Evolutionary conservation across 2,113 vertebrate species (phyloP).

Genomic region (Mohoua ochrocephala): DNA sequence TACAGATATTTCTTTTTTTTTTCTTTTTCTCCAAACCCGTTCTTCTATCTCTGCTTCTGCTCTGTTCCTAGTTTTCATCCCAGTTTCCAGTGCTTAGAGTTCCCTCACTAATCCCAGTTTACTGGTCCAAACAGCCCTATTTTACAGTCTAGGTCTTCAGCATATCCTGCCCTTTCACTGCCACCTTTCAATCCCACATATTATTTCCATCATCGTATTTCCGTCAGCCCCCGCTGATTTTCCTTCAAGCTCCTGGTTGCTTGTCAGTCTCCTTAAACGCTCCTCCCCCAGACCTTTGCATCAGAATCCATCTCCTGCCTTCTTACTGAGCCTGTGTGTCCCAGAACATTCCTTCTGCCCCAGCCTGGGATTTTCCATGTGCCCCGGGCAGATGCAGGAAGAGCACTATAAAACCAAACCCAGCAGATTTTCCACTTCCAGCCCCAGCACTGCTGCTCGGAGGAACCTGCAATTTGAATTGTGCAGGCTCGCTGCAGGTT

Average conservation of each 20-base stretch:
- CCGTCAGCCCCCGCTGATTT: neutral
- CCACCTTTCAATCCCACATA: neutral
- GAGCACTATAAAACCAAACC: neutral
- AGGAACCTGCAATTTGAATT: neutral
- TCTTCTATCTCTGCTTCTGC: neutral
- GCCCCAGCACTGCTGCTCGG: neutral
- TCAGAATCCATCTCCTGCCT: neutral
- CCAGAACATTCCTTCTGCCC: neutral
- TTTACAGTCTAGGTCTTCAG: neutral
- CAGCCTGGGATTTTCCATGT: neutral
- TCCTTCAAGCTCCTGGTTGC: neutral
- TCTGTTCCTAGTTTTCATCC: neutral
- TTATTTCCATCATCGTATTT: too few relatives aligned
- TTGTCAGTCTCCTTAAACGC: neutral
- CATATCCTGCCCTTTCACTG: neutral
- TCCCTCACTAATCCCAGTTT: neutral
- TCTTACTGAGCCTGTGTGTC: neutral
- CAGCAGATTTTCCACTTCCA: neutral
- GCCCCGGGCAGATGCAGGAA: neutral
- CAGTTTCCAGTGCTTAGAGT: neutral
- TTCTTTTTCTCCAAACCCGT: neutral
- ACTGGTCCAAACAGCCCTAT: neutral
- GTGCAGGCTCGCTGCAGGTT: neutral
- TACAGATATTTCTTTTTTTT: neutral
- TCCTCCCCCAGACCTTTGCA: neutral